Evolutionary conservation across 2,113 vertebrate species (phyloP).

Genomic region (Opisthocomus hoazin): DNA sequence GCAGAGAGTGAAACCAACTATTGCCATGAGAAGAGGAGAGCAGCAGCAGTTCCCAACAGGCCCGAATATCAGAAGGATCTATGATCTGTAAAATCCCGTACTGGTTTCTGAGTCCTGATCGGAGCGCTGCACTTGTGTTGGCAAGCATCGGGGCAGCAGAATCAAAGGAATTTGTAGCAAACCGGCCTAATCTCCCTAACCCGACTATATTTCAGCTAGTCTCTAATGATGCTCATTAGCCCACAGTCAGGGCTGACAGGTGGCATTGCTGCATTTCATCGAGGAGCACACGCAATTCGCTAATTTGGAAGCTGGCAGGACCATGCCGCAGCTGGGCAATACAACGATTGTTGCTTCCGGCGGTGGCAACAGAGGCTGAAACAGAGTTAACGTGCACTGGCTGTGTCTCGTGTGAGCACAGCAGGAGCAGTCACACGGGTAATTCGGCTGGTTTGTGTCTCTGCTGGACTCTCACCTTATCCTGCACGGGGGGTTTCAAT

Average conservation of each 20-base stretch:
- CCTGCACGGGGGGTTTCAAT: accelerated
- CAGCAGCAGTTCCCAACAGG: not conserved
- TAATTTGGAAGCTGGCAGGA: not conserved
- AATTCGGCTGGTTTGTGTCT: not conserved
- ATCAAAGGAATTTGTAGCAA: not conserved
- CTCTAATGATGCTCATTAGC: accelerated
- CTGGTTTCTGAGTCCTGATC: not conserved
- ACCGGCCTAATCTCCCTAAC: not conserved
- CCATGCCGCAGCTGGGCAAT: accelerated
- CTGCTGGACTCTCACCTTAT: not conserved
- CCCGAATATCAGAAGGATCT: not conserved
- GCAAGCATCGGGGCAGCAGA: not conserved
- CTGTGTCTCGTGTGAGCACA: not conserved
- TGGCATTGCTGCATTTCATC: not conserved
- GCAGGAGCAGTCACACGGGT: not conserved
- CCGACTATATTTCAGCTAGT: not conserved
- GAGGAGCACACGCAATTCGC: not conserved
- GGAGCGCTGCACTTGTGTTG: accelerated
- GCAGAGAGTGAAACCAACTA: not conserved
- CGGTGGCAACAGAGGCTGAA: not conserved
- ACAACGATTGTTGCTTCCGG: not conserved
- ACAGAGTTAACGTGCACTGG: not conserved
- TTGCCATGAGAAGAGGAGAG: not conserved
- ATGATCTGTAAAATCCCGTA: not conserved
- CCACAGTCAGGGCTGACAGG: not conserved